phyloP scores from a whole-genome alignment of 2,888 invertebrate genomes.

The Carpatolechia fugitivella region DNA sequence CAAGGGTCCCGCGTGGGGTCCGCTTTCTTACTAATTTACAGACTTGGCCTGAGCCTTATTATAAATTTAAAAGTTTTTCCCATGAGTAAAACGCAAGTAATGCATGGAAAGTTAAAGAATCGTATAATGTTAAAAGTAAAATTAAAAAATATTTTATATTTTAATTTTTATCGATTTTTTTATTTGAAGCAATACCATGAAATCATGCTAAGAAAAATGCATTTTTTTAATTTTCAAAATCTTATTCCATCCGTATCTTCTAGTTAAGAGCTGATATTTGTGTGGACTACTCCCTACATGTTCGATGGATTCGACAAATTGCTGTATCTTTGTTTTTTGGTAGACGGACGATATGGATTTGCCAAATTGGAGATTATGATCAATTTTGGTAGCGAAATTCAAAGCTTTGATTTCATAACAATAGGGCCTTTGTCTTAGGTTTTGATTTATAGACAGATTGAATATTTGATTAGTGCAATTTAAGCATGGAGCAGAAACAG shows the following conservation, averaged over 20 bases:
- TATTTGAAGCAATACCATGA: neutral
- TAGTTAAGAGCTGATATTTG: no score
- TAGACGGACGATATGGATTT: conserved; percentile 12
- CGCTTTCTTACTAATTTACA: conserved; percentile 21
- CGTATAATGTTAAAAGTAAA: no score
- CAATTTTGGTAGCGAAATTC: conserved; percentile 8
- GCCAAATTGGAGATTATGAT: conserved; percentile 12
- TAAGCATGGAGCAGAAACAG: no score
- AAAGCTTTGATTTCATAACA: conserved; percentile 7
- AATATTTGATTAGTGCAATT: neutral
- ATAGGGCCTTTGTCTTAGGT: conserved; percentile 6
- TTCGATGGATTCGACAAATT: conserved; percentile 27
- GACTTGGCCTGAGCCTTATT: neutral
- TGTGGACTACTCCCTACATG: neutral
- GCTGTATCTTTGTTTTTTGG: conserved; percentile 23
- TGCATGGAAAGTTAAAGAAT: no score
- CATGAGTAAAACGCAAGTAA: no score
- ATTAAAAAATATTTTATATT: neutral
- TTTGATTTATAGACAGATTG: conserved; percentile 6
- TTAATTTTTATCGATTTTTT: neutral
- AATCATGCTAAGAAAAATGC: no score
- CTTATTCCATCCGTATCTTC: no score
- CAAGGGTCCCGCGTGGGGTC: conserved; percentile 36
- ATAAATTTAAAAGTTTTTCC: neutral
- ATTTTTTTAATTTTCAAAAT: no score